These are phyloP conservation scores for Apis laboriosa DNA, from an alignment of 1,140 invertebrate genomes.

Conservation along the genomic window DNA sequence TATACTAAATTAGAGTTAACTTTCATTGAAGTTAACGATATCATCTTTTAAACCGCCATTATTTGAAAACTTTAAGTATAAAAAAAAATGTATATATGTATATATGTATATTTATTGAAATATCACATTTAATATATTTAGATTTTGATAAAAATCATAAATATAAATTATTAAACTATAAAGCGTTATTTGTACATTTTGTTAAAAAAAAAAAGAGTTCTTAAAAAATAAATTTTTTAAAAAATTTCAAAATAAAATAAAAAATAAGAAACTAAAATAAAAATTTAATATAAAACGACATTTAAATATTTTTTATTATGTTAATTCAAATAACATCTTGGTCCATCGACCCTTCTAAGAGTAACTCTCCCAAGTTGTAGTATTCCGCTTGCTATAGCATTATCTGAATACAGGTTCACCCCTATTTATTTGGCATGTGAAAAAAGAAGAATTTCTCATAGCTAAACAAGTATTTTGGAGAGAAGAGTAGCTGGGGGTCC, in stretches of 20 bases:
- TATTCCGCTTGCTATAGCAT: constrained; percentile 64
- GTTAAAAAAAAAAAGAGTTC: background rate
- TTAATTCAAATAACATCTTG: constrained; percentile 75
- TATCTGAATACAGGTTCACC: constrained; percentile 79
- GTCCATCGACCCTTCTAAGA: constrained; percentile 73
- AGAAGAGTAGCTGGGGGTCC: constrained; percentile 75
- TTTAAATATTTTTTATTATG: constrained; percentile 78
- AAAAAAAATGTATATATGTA: background rate
- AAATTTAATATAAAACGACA: constrained; percentile 78
- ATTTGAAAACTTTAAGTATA: background rate
- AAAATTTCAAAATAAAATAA: background rate
- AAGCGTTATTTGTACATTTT: background rate
- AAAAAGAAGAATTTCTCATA: constrained; percentile 77
- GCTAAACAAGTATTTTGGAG: constrained; percentile 68
- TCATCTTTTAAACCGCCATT: background rate
- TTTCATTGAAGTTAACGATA: background rate
- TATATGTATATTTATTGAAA: background rate
- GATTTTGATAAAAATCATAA: too few species aligned
- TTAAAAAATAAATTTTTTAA: background rate
- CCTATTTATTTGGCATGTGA: constrained; percentile 74
- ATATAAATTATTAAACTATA: too few species aligned
- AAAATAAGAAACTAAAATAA: constrained; percentile 70
- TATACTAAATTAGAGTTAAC: constrained; percentile 33
- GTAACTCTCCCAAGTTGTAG: constrained; percentile 27
- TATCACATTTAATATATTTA: background rate